Percentiles rank a stretch among this genome's conserved stretches.
Evolutionary conservation across 1,140 invertebrate species (phyloP).

Genomic region (Rhagoletis zephyria): DNA sequence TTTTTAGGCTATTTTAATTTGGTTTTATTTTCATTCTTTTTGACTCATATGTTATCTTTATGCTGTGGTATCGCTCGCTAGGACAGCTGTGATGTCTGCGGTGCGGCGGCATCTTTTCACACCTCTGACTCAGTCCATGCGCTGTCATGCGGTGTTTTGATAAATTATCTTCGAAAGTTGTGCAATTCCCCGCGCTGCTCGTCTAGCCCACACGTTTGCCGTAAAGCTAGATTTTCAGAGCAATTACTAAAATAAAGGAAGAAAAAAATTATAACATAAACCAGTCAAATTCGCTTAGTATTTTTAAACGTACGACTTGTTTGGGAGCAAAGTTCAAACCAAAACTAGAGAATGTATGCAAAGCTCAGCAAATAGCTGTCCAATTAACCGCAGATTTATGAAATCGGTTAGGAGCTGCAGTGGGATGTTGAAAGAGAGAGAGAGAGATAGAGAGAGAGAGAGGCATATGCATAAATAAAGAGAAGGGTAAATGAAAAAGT

Average conservation of each 20-base stretch:
- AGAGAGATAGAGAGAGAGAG: not conserved
- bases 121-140: not conserved
- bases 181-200: not conserved
- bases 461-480: too few species aligned
- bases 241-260: not conserved
- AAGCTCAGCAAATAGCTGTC: not conserved
- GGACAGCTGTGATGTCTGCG: not conserved
- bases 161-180: slow-evolving; percentile 32
- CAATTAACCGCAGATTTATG: slow-evolving; percentile 18
- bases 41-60: not conserved
- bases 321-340: not conserved
- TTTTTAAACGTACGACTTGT: slow-evolving; percentile 22
- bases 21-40: not conserved
- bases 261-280: not conserved
- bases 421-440: not conserved
- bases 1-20: not conserved
- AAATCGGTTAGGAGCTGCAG: not conserved
- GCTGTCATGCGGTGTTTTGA: slow-evolving; percentile 21
- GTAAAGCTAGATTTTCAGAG: not conserved
- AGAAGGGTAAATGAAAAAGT: not conserved
- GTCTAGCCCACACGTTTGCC: not conserved
- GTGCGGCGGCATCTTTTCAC: slow-evolving; percentile 28
- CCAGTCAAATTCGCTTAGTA: not conserved
- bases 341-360: not conserved
- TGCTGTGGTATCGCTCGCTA: slow-evolving; percentile 6